A percentile compares a stretch with the other conserved stretches of the same genome.
Evolutionary conservation across 1,140 invertebrate species (phyloP).

Genomic region (Aleiodes sp.): DNA sequence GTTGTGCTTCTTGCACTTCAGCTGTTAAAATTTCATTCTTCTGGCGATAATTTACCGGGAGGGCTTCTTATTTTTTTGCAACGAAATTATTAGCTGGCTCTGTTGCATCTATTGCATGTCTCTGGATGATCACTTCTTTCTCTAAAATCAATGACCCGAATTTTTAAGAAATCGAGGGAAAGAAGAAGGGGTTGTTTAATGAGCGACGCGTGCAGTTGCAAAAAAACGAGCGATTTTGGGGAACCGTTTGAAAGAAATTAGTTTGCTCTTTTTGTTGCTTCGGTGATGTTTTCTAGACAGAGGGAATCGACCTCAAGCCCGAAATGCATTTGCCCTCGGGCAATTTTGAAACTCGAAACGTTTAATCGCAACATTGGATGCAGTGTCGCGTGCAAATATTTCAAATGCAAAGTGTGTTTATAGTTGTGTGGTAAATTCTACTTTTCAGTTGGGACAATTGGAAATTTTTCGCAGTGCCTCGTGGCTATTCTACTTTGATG

Average conservation of each 20-base stretch:
- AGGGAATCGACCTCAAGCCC: neutral
- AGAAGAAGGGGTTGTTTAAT: neutral
- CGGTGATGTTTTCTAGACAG: neutral
- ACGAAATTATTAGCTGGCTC: neutral
- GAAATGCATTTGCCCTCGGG: too few species aligned
- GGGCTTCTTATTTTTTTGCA: neutral
- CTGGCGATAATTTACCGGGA: neutral
- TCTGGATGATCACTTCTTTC: neutral
- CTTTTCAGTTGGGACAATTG: neutral
- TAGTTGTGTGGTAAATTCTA: neutral
- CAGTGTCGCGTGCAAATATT: neutral
- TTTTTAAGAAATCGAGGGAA: neutral
- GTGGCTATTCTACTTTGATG: neutral
- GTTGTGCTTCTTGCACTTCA: neutral
- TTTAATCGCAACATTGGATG: constrained; percentile 1
- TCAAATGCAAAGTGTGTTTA: constrained; percentile 9
- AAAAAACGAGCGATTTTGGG: neutral
- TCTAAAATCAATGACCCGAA: neutral
- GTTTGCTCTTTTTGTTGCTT: neutral
- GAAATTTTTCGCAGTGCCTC: neutral
- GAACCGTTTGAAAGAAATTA: neutral
- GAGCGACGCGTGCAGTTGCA: neutral
- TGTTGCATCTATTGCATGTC: constrained; percentile 1
- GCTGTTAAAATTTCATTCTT: neutral
- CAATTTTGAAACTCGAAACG: neutral